Evolutionary conservation across 2,888 invertebrate genomes (phyloP).

Genomic region (Stictocephala bisonia): DNA sequence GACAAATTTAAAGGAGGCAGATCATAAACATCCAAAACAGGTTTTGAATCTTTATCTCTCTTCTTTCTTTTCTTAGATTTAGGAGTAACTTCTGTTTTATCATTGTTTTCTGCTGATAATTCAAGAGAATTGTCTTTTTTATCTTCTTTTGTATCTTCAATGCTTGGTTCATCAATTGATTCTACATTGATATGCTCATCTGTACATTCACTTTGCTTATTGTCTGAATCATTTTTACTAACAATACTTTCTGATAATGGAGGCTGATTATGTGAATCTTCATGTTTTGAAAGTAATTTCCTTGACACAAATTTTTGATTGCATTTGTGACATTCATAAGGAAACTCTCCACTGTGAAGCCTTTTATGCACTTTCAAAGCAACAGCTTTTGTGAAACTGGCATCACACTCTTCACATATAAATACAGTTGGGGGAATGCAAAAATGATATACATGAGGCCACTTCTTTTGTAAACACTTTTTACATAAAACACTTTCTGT

Average conservation of each 20-base stretch:
- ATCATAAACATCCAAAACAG: constrained; percentile 74
- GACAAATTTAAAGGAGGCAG: constrained; percentile 82
- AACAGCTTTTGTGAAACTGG: constrained; percentile 80
- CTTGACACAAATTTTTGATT: constrained; percentile 83
- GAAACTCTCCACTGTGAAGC: constrained; percentile 77
- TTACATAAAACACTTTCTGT: constrained; percentile 89
- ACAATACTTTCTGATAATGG: constrained; percentile 45
- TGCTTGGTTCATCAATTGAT: constrained; percentile 55
- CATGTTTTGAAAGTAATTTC: constrained; percentile 80
- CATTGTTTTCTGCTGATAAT: constrained; percentile 45
- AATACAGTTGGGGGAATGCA: constrained; percentile 84
- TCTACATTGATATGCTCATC: constrained; percentile 62
- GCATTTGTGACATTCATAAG: constrained; percentile 81
- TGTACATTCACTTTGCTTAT: constrained; percentile 51
- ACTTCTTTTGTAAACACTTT: constrained; percentile 87
- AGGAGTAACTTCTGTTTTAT: constrained; percentile 54
- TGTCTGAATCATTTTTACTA: constrained; percentile 32
- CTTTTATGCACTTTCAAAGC: constrained; percentile 87
- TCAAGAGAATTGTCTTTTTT: constrained; percentile 30
- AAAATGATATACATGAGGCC: constrained; percentile 93
- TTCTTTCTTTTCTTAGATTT: constrained; percentile 64
- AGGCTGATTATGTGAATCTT: constrained; percentile 69
- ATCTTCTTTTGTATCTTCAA: constrained; percentile 37
- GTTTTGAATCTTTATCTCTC: constrained; percentile 65
- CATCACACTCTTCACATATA: constrained; percentile 83